Evolutionary conservation across 2,113 vertebrate species (phyloP).

Genomic region (Guaruba guarouba): DNA sequence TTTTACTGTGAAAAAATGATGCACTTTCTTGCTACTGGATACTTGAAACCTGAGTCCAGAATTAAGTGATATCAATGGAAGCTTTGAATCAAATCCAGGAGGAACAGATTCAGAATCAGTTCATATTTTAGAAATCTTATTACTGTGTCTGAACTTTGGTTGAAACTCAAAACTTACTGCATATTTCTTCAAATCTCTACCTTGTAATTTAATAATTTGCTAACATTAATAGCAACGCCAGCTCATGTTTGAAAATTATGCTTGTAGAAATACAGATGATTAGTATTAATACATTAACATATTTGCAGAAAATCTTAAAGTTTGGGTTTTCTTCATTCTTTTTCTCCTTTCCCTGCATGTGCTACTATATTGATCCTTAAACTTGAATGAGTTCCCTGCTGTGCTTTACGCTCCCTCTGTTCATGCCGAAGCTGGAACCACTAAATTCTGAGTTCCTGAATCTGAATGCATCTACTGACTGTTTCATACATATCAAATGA

Average conservation of each 20-base stretch:
- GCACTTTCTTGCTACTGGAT: not conserved
- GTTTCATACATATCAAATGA: not conserved
- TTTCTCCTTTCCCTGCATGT: not conserved
- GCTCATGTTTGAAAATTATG: not conserved
- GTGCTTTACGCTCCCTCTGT: not conserved
- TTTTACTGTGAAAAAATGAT: not conserved
- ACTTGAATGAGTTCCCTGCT: not conserved
- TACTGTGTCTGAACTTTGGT: not conserved
- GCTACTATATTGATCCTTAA: not conserved
- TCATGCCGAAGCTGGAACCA: not conserved
- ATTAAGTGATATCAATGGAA: not conserved
- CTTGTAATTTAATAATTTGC: not conserved
- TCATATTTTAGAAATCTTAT: not conserved
- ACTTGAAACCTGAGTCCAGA: not conserved
- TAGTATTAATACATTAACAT: not conserved
- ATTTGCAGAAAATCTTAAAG: not conserved
- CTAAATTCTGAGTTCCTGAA: not conserved
- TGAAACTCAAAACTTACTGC: not conserved
- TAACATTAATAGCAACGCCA: not conserved
- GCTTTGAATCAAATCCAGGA: not conserved
- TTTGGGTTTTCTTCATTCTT: rapidly evolving
- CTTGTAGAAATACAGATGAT: not conserved
- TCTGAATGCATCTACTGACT: not conserved
- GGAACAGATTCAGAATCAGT: not conserved
- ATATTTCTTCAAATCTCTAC: not conserved